phyloP scores from a whole-genome alignment of 2,888 invertebrate genomes.

The Didymodactylos carnosus region DNA sequence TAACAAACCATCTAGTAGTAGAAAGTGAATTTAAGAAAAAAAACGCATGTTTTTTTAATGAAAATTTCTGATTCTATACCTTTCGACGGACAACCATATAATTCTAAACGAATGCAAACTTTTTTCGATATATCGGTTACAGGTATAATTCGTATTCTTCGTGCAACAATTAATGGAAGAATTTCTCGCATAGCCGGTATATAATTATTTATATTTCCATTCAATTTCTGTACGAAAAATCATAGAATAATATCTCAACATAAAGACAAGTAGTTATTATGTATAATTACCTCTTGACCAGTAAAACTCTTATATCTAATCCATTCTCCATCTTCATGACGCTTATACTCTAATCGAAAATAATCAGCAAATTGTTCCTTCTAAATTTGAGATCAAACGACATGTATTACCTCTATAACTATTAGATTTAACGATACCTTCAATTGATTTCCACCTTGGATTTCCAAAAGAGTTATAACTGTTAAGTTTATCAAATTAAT shows the following conservation, averaged over 20 bases:
- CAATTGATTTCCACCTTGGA: too few species aligned
- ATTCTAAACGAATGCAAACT: slow-evolving; percentile 71
- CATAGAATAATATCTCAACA: not conserved
- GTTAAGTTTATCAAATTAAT: slow-evolving; percentile 55
- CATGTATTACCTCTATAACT: too few species aligned
- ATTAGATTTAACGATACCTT: too few species aligned
- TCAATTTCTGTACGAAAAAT: slow-evolving; percentile 47
- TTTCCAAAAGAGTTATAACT: slow-evolving; percentile 62
- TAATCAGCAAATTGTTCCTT: slow-evolving; percentile 47
- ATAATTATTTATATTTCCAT: slow-evolving; percentile 67
- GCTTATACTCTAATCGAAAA: slow-evolving; percentile 54
- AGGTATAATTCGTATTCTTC: slow-evolving; percentile 61
- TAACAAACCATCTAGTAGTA: slow-evolving; percentile 57
- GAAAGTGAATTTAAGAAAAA: too few species aligned
- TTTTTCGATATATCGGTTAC: slow-evolving; percentile 49
- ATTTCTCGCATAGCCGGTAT: slow-evolving; percentile 51
- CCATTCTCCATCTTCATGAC: not conserved
- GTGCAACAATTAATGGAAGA: slow-evolving; percentile 66
- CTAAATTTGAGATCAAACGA: too few species aligned
- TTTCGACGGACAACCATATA: slow-evolving; percentile 67
- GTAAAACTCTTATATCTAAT: slow-evolving; percentile 50
- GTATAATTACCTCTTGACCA: slow-evolving; percentile 50
- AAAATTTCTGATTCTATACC: too few species aligned
- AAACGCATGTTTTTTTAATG: too few species aligned
- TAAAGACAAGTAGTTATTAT: not conserved